A percentile compares a stretch with the other conserved stretches of the same genome.
These are phyloP conservation scores for Ectropis grisescens DNA, from an alignment of 1,140 invertebrate species.

Conservation along the genomic window DNA sequence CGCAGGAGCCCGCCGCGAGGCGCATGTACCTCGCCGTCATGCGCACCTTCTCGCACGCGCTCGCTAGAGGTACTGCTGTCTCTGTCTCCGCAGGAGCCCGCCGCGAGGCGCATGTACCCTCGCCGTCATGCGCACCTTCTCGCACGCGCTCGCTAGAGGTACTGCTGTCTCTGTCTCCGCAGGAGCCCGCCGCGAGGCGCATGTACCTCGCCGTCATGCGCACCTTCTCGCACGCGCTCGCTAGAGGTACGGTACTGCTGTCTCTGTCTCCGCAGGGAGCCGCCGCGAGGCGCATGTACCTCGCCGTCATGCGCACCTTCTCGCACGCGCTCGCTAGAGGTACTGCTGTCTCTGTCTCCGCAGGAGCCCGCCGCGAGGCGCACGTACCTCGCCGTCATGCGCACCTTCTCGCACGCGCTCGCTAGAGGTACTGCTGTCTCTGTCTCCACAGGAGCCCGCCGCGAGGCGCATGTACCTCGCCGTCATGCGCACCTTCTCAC, in stretches of 20 bases:
- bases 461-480: conserved; percentile 89
- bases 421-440: conserved; percentile 92
- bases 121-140: conserved; percentile 90
- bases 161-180: neutral
- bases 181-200: conserved; percentile 70
- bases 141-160: conserved; percentile 75
- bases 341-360: conserved; percentile 93
- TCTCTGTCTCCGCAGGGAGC: conserved; percentile 68
- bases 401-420: conserved; percentile 83
- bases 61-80: conserved; percentile 69
- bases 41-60: conserved; percentile 84
- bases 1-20: conserved; percentile 76
- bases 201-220: conserved; percentile 94
- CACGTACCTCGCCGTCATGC: conserved; percentile 93
- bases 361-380: conserved; percentile 77
- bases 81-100: conserved; percentile 90
- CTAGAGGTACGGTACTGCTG: conserved; percentile 93
- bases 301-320: conserved; percentile 91
- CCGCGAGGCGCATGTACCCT: conserved; percentile 89
- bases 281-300: conserved; percentile 85
- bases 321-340: conserved; percentile 77
- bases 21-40: conserved; percentile 93
- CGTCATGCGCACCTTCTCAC: conserved; percentile 90
- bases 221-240: conserved; percentile 82
- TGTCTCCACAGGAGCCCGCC: conserved; percentile 87